Evolutionary conservation across 1,140 invertebrate species (phyloP).

Genomic region (Fopius arisanus): DNA sequence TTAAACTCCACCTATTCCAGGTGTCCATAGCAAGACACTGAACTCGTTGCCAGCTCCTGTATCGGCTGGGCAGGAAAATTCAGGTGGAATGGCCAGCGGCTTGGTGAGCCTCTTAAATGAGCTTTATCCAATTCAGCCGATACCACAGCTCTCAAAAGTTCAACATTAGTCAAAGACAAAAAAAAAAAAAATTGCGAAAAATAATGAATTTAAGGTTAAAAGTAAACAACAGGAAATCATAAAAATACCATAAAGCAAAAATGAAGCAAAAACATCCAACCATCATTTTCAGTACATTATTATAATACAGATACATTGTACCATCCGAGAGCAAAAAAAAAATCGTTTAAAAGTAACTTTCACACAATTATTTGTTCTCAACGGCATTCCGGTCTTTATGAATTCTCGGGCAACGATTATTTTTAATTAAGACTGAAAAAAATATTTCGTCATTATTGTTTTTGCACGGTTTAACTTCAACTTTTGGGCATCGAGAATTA

Average conservation of each 20-base stretch:
- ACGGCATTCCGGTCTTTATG: constrained; percentile 29
- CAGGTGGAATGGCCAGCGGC: constrained; percentile 27
- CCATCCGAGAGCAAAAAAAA: constrained; percentile 16
- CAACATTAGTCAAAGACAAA: constrained; percentile 32
- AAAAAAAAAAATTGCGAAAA: constrained; percentile 1
- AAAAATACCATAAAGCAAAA: constrained; percentile 4
- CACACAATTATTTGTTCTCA: constrained; percentile 18
- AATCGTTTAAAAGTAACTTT: constrained; percentile 1
- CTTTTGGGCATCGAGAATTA: background rate
- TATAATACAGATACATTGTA: constrained; percentile 29
- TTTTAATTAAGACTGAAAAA: constrained; percentile 31
- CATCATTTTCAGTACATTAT: constrained; percentile 25
- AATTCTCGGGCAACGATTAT: constrained; percentile 23
- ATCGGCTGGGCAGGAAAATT: constrained; percentile 28
- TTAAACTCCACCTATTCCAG: background rate
- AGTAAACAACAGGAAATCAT: background rate
- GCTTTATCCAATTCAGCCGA: constrained; percentile 28
- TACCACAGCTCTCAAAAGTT: constrained; percentile 31
- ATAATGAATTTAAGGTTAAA: background rate
- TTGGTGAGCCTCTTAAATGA: constrained; percentile 32
- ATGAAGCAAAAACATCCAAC: constrained; percentile 19
- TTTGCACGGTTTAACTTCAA: background rate
- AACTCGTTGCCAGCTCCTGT: constrained; percentile 30
- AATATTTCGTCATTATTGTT: constrained; percentile 19
- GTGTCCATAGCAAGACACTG: constrained; percentile 31